Base-by-base conservation (phyloP, 1,140 invertebrate genomes). In the Lethrus apterus region DNA sequence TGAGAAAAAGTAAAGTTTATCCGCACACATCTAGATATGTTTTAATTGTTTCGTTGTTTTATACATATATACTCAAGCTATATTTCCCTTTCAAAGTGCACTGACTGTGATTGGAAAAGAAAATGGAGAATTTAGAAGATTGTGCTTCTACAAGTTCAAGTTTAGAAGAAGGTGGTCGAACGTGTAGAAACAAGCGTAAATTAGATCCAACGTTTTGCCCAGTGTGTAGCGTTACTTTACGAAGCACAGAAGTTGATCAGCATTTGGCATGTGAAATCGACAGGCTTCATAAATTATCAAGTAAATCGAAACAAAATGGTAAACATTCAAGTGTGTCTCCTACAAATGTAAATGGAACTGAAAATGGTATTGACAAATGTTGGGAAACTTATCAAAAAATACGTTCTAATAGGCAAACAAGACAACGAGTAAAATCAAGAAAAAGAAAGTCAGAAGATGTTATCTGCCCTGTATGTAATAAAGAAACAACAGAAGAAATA, bases 381-480 rank as follows among this genome's bases (percentile, higher is more conserved):
- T 83, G 81, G 80, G 82, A 84, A 72, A 84, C 81, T 8, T 86
- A 83, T 62, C 78, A 84, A 58, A 74, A 83, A 55, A 80, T 88
- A 29, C 76, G 80, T 58, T 76, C 75, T 21, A 88, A 88, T 59
- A 69, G 84, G 60, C 80, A 84, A 55, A 75, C 76, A 42, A 63
- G 78, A 44, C 57, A 58, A 41, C 57, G 58, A 32, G 52, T 55
- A 5, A 64, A 67, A 56, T 60, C 59, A 8, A 51, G 77, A 20
- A 80, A 81, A 60, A 66, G 79, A 52, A 76, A 78, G 67, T 67
- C 70, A 10, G 76, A 79, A 57, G 71, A 81, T 60, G 75, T 78
- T 3, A 63, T 74, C 0, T 90, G 87, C 65, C 86, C 88, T 2
- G 78, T 89, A 13, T 90, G 87, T 59, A 85, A 75, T 55, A 77